Conservation (phyloP, 2,113 vertebrate species). For the Aldabrachelys gigantea region DNA sequence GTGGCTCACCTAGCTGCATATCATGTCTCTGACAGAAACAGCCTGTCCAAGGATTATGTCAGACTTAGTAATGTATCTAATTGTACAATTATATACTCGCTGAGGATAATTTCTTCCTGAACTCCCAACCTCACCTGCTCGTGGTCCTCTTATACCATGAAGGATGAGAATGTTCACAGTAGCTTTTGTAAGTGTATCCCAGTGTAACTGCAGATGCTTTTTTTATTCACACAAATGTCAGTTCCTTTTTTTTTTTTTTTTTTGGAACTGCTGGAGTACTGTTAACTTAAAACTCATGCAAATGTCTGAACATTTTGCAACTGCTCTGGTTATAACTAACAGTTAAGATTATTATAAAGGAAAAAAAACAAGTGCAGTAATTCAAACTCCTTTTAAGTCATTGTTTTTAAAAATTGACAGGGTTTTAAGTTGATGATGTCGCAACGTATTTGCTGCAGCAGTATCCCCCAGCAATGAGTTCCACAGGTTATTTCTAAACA, state of each 20-base stretch:
- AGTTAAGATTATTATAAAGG: not conserved
- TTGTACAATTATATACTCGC: not conserved
- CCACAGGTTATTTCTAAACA: not conserved
- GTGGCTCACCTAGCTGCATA: accelerated
- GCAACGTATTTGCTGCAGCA: not conserved
- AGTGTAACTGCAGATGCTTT: not conserved
- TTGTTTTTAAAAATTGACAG: not conserved
- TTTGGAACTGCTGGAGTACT: not conserved
- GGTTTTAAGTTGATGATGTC: not conserved
- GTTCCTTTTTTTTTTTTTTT: not conserved
- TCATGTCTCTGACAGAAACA: accelerated
- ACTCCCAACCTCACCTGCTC: not conserved
- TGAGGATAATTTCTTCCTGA: not conserved
- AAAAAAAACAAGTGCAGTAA: not conserved
- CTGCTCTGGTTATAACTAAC: not conserved
- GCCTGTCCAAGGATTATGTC: not conserved
- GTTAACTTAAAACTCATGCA: not conserved
- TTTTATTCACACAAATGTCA: not conserved
- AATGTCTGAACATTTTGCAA: not conserved
- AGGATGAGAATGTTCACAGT: not conserved
- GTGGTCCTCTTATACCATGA: not conserved
- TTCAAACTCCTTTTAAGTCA: not conserved
- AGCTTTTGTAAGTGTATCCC: not conserved
- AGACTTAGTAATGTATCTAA: not conserved
- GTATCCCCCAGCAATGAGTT: not conserved